phyloP scores from a whole-genome alignment of 2,888 invertebrate genomes.

The Caenorhabditis drosophilae region DNA sequence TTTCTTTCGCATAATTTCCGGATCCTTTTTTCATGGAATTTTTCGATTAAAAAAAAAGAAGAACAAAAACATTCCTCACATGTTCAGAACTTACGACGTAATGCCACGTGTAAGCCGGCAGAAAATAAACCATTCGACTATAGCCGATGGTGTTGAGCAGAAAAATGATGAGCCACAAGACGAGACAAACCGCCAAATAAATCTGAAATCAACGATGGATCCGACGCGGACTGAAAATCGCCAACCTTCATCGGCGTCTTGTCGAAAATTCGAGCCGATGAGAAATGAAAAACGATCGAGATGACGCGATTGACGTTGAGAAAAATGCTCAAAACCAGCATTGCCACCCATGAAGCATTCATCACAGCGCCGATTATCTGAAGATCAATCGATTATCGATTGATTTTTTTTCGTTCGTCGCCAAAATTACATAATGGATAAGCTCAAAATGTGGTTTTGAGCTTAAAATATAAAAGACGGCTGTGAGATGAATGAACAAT shows the following conservation, averaged over 20 bases:
- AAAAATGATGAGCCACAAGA: constrained; percentile 30
- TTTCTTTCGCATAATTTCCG: too few species aligned
- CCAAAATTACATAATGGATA: constrained; percentile 13
- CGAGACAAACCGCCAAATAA: constrained; percentile 20
- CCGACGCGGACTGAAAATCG: too few species aligned
- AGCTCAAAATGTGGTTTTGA: constrained; percentile 22
- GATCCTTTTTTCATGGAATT: too few species aligned
- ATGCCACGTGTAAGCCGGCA: constrained; percentile 48
- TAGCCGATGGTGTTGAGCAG: constrained; percentile 23
- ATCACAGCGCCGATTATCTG: constrained; percentile 44
- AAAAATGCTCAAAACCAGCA: constrained; percentile 44
- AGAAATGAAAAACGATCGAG: constrained; percentile 40
- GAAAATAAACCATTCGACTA: constrained; percentile 41
- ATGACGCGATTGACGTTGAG: constrained; percentile 41
- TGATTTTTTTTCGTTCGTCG: neutral
- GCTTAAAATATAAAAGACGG: constrained; percentile 39
- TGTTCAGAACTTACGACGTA: constrained; percentile 35
- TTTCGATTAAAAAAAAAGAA: too few species aligned
- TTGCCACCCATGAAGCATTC: constrained; percentile 45
- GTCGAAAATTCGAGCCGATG: constrained; percentile 24
- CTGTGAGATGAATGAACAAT: constrained; percentile 37
- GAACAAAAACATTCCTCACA: too few species aligned
- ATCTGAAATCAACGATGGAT: too few species aligned
- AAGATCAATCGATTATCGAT: constrained; percentile 3
- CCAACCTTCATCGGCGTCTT: constrained; percentile 23